These are phyloP conservation scores for Pseudorasbora parva DNA, from an alignment of 2,113 vertebrate species.

Conservation along the genomic window DNA sequence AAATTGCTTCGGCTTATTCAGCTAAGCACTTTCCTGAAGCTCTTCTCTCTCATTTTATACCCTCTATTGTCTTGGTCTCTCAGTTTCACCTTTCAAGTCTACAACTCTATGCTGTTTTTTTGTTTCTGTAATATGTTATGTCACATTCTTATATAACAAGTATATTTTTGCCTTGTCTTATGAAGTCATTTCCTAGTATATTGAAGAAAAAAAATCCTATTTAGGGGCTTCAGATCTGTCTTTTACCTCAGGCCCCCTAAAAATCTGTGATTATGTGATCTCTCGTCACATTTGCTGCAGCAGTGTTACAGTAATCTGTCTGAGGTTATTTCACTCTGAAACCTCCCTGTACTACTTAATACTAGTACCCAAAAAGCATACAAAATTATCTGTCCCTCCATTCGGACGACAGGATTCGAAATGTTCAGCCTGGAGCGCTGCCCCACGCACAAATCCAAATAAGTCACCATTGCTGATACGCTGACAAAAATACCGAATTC, in stretches of 20 bases:
- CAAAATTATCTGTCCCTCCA: neutral
- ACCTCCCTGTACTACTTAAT: neutral
- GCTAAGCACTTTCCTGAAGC: neutral
- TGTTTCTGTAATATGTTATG: neutral
- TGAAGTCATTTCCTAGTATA: neutral
- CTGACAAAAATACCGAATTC: slow-evolving; percentile 17
- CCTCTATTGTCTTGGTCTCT: neutral
- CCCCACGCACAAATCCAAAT: neutral
- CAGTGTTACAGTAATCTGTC: neutral
- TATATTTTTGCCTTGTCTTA: neutral
- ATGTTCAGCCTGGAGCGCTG: neutral
- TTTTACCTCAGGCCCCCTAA: neutral
- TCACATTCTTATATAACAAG: neutral
- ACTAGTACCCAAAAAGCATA: neutral
- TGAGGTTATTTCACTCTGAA: neutral
- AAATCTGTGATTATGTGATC: neutral
- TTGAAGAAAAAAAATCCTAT: neutral
- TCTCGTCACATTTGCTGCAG: neutral
- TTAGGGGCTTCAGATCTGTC: neutral
- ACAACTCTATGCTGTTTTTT: neutral
- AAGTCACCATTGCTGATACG: neutral
- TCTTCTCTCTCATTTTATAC: neutral
- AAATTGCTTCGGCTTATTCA: neutral
- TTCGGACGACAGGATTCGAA: neutral
- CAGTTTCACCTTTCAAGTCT: neutral